Percentiles rank a stretch among this genome's conserved stretches.
Conservation (phyloP, 30 jellyfish, hydroid and myxozoan genomes). For the Aurelia coerulea region DNA sequence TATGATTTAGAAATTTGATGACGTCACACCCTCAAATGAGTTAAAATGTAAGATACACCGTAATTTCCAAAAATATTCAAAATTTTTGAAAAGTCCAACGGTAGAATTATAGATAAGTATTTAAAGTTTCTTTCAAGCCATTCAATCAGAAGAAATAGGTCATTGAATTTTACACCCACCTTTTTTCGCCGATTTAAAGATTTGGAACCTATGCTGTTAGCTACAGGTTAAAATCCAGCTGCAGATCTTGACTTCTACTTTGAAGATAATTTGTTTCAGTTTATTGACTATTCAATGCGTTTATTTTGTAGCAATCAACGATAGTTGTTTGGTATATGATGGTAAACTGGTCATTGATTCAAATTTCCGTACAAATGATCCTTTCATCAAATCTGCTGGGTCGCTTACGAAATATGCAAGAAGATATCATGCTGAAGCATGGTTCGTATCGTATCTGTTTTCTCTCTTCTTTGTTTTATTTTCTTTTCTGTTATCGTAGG, state of each 20-base stretch:
- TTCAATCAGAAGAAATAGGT: too few relatives aligned
- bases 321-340: slow-evolving; percentile 95
- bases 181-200: too few relatives aligned
- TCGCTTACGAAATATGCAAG: slow-evolving; percentile 93
- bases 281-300: neutral
- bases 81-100: too few relatives aligned
- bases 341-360: slow-evolving; percentile 94
- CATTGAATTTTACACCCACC: too few relatives aligned
- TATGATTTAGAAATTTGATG: too few relatives aligned
- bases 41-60: too few relatives aligned
- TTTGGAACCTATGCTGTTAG: too few relatives aligned
- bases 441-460: slow-evolving; percentile 42
- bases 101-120: too few relatives aligned
- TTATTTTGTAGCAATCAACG: slow-evolving; percentile 85
- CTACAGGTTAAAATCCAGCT: too few relatives aligned
- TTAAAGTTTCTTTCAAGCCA: too few relatives aligned
- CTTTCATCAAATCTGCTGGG: slow-evolving; percentile 90
- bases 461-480: neutral
- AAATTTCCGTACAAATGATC: slow-evolving; percentile 85
- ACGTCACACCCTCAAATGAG: too few relatives aligned
- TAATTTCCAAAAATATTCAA: too few relatives aligned
- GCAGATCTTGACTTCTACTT: neutral
- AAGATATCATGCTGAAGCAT: slow-evolving; percentile 72
- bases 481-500: neutral
- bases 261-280: neutral